These are phyloP conservation scores for Drosophila paranaensis DNA, from an alignment of 2,888 invertebrate genomes.

Conservation along the genomic window DNA sequence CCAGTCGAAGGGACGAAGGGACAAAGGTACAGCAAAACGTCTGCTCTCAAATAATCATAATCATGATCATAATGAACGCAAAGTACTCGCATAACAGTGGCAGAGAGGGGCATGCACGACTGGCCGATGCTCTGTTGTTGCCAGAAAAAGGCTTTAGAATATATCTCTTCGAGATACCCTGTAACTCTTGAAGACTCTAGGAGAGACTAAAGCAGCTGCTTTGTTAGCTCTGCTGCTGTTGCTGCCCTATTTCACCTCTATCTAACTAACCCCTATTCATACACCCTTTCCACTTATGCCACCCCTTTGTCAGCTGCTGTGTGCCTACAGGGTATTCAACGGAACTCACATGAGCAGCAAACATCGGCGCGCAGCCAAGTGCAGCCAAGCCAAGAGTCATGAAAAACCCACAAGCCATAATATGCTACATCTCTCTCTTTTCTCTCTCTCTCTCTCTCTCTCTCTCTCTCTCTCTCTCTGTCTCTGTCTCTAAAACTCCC, in stretches of 20 bases:
- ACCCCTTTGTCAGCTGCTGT: background rate
- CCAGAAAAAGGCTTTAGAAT: too few species aligned
- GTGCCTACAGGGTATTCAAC: conserved; percentile 27
- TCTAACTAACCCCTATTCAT: too few species aligned
- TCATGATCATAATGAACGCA: conserved; percentile 37
- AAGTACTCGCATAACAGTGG: conserved; percentile 16
- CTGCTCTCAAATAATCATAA: conserved; percentile 45
- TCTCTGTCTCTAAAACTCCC: background rate
- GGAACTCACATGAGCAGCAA: conserved; percentile 19
- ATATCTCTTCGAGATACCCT: too few species aligned
- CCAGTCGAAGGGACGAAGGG: conserved; percentile 10
- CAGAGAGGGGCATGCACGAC: background rate
- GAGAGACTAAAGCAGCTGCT: too few species aligned
- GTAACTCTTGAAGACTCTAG: too few species aligned
- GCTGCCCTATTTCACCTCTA: too few species aligned
- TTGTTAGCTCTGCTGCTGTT: too few species aligned
- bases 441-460: background rate
- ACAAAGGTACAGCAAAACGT: conserved; percentile 27
- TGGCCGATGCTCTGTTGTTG: background rate
- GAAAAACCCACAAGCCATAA: conserved; percentile 57
- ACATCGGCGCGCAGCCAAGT: conserved; percentile 62
- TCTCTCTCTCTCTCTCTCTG: background rate
- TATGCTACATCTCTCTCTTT: conserved; percentile 18
- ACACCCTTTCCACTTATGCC: background rate
- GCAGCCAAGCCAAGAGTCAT: conserved; percentile 70